These are phyloP conservation scores for Drosophila mayri DNA, from an alignment of 1,140 invertebrate genomes.

Conservation along the genomic window DNA sequence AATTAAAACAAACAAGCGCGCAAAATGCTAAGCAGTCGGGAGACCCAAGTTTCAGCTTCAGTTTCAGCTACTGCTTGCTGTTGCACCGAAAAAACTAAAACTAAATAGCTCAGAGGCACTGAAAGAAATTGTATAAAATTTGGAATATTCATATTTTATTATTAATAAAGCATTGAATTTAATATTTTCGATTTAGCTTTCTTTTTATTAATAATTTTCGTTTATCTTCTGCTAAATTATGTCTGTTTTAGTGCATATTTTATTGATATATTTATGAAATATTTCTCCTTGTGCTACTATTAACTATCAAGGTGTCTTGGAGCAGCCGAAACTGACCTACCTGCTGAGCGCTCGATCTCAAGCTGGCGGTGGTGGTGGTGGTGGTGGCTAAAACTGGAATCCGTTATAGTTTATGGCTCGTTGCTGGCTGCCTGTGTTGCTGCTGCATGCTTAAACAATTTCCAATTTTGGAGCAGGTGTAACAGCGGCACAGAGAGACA, in stretches of 20 bases:
- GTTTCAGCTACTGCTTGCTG: constrained; percentile 23
- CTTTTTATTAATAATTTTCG: neutral
- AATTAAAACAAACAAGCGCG: constrained; percentile 83
- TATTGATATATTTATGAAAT: neutral
- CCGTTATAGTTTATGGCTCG: constrained; percentile 81
- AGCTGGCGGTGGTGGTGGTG: constrained; percentile 29
- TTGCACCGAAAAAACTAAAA: constrained; percentile 9
- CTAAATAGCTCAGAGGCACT: neutral
- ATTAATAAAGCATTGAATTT: neutral
- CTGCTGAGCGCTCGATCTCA: constrained; percentile 48
- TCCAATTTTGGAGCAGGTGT: constrained; percentile 79
- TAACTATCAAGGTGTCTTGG: constrained; percentile 55
- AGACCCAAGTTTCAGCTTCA: constrained; percentile 41
- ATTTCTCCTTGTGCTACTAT: constrained; percentile 28
- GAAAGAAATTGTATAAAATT: neutral
- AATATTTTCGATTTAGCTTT: neutral
- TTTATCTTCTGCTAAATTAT: neutral
- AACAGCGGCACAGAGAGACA: constrained; percentile 57
- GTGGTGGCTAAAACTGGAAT: constrained; percentile 75
- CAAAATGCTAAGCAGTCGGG: constrained; percentile 75
- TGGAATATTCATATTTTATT: neutral
- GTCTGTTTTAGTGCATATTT: neutral
- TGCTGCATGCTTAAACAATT: constrained; percentile 51
- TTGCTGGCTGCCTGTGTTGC: constrained; percentile 57
- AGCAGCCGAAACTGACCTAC: constrained; percentile 69